phyloP scores from a whole-genome alignment of 2,797 vertebrate genomes.

The Parauchenoglanis punctatus region DNA sequence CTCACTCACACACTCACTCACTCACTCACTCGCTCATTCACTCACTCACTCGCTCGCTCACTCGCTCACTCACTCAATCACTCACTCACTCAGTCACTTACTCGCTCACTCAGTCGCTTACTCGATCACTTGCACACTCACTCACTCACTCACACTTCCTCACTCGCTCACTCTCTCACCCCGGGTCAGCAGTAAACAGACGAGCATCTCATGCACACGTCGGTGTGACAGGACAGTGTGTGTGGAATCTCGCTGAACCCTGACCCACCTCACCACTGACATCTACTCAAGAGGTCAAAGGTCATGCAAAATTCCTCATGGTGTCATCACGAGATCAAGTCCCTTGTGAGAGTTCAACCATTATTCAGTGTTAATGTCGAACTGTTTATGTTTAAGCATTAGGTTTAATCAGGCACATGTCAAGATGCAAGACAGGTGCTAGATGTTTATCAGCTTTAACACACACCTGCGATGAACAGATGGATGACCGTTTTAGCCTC shows the following conservation, averaged over 20 bases:
- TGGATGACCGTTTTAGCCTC: neutral
- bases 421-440: neutral
- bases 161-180: too few relatives aligned
- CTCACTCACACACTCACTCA: too few relatives aligned
- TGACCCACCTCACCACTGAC: conserved; percentile 39
- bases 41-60: too few relatives aligned
- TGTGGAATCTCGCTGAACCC: conserved; percentile 45
- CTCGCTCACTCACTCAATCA: too few relatives aligned
- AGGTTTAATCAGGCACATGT: neutral
- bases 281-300: conserved; percentile 50
- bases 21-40: too few relatives aligned
- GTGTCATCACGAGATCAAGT: neutral
- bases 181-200: neutral
- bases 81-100: too few relatives aligned
- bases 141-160: too few relatives aligned
- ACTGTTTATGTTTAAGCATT: neutral
- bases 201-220: conserved; percentile 13
- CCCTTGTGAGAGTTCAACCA: neutral
- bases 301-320: conserved; percentile 67
- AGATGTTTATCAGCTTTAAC: conserved; percentile 1
- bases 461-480: neutral
- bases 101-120: too few relatives aligned
- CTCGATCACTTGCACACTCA: too few relatives aligned
- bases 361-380: neutral
- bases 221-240: conserved; percentile 23